Conservation (phyloP, 2,888 invertebrate species). For the Phorcus lineatus region DNA sequence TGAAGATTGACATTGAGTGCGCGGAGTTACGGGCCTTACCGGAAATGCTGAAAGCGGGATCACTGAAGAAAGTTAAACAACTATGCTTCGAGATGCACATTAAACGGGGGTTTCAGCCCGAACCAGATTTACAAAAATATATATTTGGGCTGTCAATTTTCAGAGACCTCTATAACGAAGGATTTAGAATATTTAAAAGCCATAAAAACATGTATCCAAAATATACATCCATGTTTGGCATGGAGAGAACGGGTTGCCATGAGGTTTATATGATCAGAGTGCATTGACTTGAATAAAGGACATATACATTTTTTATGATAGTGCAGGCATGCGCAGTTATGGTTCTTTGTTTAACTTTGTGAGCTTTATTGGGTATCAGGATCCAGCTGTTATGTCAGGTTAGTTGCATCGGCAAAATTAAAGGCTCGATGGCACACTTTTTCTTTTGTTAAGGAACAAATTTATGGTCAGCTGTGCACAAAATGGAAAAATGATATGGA, state of each 20-base stretch:
- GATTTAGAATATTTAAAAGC: neutral
- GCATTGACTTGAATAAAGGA: too few relatives aligned
- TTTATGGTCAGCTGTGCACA: too few relatives aligned
- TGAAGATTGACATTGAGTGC: neutral
- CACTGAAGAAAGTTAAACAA: neutral
- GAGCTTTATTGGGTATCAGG: too few relatives aligned
- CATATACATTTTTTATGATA: too few relatives aligned
- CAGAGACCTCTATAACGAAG: neutral
- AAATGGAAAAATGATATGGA: too few relatives aligned
- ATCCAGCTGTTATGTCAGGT: too few relatives aligned
- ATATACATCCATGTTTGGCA: neutral
- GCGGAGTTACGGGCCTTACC: slow-evolving; percentile 2
- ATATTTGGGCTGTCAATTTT: slow-evolving; percentile 8
- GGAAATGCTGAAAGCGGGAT: neutral
- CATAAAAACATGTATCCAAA: slow-evolving; percentile 3
- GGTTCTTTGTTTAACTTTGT: too few relatives aligned
- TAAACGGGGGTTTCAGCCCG: neutral
- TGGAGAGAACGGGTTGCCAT: neutral
- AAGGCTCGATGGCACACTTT: too few relatives aligned
- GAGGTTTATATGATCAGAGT: neutral
- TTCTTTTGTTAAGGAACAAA: too few relatives aligned
- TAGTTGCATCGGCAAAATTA: too few relatives aligned
- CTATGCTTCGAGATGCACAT: neutral
- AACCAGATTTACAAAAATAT: neutral
- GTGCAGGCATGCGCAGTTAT: too few relatives aligned